These are phyloP conservation scores for Diadophis punctatus DNA, from an alignment of 2,113 vertebrate genomes.

Conservation along the genomic window DNA sequence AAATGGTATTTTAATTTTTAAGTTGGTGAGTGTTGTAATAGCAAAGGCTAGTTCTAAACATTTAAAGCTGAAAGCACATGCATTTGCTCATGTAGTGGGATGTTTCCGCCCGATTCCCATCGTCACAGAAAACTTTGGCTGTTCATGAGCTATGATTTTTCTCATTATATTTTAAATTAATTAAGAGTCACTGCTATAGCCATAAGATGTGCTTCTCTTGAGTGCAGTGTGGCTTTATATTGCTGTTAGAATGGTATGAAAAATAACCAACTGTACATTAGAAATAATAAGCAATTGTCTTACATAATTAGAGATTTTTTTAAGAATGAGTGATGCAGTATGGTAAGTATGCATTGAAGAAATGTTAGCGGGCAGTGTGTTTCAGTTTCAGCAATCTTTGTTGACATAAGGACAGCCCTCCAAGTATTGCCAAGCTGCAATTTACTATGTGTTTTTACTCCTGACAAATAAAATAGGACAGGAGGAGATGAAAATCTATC, in stretches of 20 bases:
- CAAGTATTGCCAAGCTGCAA: background rate
- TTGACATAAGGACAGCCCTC: background rate
- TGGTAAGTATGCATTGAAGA: background rate
- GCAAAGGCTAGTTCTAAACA: background rate
- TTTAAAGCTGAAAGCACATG: background rate
- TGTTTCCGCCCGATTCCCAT: background rate
- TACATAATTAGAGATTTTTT: background rate
- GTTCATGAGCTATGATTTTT: background rate
- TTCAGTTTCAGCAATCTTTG: background rate
- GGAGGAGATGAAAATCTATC: background rate
- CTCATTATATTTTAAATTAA: background rate
- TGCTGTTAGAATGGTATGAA: background rate
- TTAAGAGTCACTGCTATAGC: background rate
- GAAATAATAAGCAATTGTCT: background rate
- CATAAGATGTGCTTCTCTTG: background rate
- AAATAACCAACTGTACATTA: background rate
- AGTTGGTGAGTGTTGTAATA: background rate
- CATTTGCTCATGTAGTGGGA: background rate
- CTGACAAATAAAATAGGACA: background rate
- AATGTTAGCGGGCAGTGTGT: background rate
- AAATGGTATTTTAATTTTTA: background rate
- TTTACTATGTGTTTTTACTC: background rate
- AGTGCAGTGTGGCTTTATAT: background rate
- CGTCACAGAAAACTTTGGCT: background rate
- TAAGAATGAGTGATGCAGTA: background rate